Conservation (phyloP, 2,888 invertebrate genomes). For the Lycocerus yunnanus region DNA sequence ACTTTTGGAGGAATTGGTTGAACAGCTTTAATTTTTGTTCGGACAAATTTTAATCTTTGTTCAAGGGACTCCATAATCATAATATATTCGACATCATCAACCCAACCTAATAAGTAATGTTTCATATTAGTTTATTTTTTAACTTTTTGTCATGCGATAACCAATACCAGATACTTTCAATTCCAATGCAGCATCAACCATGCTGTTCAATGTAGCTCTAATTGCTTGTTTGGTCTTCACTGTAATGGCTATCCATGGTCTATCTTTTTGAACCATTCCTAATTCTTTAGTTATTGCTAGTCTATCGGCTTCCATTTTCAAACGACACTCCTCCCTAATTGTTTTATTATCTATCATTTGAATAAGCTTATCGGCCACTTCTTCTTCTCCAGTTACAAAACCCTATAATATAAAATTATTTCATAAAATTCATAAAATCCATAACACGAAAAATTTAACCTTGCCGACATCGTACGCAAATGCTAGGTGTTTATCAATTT, state of each 20-base stretch:
- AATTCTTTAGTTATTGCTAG: constrained; percentile 58
- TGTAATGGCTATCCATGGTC: constrained; percentile 66
- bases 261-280: constrained; percentile 61
- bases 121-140: not conserved
- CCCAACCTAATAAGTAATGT: constrained; percentile 54
- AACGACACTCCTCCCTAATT: constrained; percentile 39
- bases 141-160: not conserved
- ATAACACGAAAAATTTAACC: constrained; percentile 43
- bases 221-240: constrained; percentile 69
- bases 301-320: constrained; percentile 44
- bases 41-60: constrained; percentile 57
- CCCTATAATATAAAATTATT: constrained; percentile 52
- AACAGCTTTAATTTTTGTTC: constrained; percentile 45
- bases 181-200: constrained; percentile 60
- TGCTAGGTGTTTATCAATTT: constrained; percentile 62
- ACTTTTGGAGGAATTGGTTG: constrained; percentile 60
- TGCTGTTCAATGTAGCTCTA: constrained; percentile 63
- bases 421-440: not conserved
- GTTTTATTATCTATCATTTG: constrained; percentile 55
- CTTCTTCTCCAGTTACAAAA: constrained; percentile 65
- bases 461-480: constrained; percentile 68
- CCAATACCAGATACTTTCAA: constrained; percentile 61
- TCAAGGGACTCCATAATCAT: constrained; percentile 60
- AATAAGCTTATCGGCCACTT: constrained; percentile 61
- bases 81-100: constrained; percentile 63